Conservation (phyloP, 2,888 invertebrate species). For the Plagodis pulveraria region DNA sequence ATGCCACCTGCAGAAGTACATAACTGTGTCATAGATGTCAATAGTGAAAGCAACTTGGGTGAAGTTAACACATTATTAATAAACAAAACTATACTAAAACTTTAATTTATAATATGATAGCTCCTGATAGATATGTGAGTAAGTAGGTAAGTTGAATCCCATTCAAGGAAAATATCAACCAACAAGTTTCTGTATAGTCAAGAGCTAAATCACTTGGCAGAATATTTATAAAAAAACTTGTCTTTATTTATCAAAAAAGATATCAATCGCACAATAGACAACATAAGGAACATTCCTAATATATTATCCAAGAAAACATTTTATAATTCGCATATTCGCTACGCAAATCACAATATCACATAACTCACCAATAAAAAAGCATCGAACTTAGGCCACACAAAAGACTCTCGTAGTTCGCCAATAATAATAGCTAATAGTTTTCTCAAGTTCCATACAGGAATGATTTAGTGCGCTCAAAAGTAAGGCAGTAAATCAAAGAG, state of each 20-base stretch:
- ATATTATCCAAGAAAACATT: slow-evolving; percentile 46
- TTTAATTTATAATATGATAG: neutral
- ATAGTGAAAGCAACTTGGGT: too few species aligned
- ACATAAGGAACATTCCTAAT: slow-evolving; percentile 45
- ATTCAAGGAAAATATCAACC: neutral
- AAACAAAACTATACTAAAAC: too few species aligned
- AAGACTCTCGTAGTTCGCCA: slow-evolving; percentile 70
- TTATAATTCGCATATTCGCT: slow-evolving; percentile 62
- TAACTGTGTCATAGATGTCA: too few species aligned
- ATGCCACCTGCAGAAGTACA: too few species aligned
- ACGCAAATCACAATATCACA: slow-evolving; percentile 69
- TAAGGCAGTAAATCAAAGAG: slow-evolving; percentile 78
- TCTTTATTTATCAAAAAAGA: slow-evolving; percentile 45
- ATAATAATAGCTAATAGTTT: slow-evolving; percentile 83
- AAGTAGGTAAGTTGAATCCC: neutral
- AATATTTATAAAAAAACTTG: slow-evolving; percentile 11
- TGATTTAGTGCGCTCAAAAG: slow-evolving; percentile 82
- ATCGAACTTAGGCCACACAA: slow-evolving; percentile 62
- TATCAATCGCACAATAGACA: slow-evolving; percentile 42
- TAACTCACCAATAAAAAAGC: slow-evolving; percentile 64
- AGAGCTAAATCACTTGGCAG: slow-evolving; percentile 6
- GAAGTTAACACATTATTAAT: too few species aligned
- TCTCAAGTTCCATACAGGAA: slow-evolving; percentile 79
- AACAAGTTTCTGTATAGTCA: slow-evolving; percentile 2
- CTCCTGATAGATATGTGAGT: neutral